phyloP scores from a whole-genome alignment of 92 coral and sea anemone species.

The Chrysogorgia sp. region DNA sequence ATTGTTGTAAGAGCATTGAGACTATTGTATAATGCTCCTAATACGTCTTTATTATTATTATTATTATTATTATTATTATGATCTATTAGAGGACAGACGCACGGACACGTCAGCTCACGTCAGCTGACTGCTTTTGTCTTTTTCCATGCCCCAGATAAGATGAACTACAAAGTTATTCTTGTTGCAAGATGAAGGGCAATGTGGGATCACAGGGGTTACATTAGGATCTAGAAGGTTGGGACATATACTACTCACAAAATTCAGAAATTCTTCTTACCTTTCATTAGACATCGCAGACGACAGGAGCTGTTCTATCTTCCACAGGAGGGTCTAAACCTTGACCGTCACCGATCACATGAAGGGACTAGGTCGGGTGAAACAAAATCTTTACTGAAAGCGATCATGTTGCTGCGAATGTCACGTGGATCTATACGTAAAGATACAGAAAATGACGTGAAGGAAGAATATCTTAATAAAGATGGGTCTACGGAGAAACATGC shows the following conservation, averaged over 20 bases:
- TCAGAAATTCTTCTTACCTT: background rate
- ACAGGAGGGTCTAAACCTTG: constrained; percentile 2
- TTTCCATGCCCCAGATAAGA: no score
- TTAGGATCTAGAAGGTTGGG: no score
- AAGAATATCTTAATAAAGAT: background rate
- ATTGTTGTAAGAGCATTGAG: no score
- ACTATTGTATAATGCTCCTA: no score
- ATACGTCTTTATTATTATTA: no score
- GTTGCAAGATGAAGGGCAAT: no score
- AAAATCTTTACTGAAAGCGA: constrained; percentile 15
- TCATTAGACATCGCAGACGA: background rate
- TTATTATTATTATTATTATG: no score
- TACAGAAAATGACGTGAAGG: background rate
- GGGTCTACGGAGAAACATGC: constrained; percentile 1
- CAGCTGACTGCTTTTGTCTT: no score
- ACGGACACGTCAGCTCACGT: no score
- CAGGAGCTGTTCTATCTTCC: background rate
- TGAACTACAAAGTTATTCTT: no score
- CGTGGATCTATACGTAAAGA: constrained; percentile 23
- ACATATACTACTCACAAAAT: background rate
- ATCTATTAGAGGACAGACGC: no score
- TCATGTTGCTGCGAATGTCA: constrained; percentile 30
- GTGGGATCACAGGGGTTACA: no score
- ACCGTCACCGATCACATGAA: background rate
- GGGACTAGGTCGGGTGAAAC: background rate